Evolutionary conservation across 2,888 invertebrate genomes (phyloP).

Genomic region (Cataglyphis albicans): DNA sequence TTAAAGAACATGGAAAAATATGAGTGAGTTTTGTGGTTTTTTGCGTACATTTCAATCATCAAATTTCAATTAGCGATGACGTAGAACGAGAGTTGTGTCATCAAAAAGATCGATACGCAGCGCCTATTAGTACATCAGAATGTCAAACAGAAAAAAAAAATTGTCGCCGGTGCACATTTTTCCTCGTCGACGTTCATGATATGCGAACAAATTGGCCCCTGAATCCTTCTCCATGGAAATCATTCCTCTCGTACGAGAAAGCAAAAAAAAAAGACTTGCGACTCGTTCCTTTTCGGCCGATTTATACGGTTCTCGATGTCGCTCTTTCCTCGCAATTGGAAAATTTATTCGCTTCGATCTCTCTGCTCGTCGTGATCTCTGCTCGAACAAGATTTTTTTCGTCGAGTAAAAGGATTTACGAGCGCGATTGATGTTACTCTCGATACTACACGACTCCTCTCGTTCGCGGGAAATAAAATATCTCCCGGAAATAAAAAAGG

Average conservation of each 20-base stretch:
- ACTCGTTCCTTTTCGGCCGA: conserved; percentile 36
- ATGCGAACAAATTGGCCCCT: conserved; percentile 60
- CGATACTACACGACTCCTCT: not conserved
- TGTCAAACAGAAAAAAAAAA: conserved; percentile 23
- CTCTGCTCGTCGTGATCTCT: not conserved
- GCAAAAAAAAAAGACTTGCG: conserved; percentile 30
- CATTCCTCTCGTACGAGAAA: conserved; percentile 24
- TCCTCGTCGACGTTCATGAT: conserved; percentile 1
- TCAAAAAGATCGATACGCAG: conserved; percentile 45
- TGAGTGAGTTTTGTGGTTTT: not conserved
- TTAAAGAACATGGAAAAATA: not conserved
- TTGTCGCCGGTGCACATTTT: not conserved
- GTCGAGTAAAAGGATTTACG: not conserved
- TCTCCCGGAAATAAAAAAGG: not conserved
- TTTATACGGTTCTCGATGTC: conserved; percentile 56
- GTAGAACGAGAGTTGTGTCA: not conserved
- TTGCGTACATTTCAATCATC: not conserved
- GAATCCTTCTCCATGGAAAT: conserved; percentile 52
- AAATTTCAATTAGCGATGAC: conserved; percentile 29
- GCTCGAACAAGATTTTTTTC: not conserved
- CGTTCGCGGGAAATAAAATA: not conserved
- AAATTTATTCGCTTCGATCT: conserved; percentile 4
- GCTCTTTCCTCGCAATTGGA: not conserved
- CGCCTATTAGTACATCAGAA: conserved; percentile 22
- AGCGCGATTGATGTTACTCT: not conserved